phyloP scores from a whole-genome alignment of 92 coral and sea anemone genomes.

The Phenganax stokvisi region DNA sequence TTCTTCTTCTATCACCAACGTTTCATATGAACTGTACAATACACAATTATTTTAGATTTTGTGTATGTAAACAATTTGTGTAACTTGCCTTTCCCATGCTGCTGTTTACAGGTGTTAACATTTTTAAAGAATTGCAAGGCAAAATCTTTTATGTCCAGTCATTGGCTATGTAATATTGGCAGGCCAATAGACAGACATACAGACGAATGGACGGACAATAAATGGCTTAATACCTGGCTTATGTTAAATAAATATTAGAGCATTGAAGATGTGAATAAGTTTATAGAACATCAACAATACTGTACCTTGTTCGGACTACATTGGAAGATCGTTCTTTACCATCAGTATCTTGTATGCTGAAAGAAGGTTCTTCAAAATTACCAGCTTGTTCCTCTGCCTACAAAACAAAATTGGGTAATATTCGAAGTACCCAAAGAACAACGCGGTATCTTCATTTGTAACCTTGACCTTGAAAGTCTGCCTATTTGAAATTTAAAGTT shows the following conservation, averaged over 20 bases:
- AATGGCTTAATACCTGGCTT: neutral
- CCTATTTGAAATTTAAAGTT: no score
- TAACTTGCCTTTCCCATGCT: no score
- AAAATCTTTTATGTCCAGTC: no score
- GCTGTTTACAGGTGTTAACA: no score
- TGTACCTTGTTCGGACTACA: neutral
- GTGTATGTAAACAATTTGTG: neutral
- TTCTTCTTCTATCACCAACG: conserved; percentile 21
- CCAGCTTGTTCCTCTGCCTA: neutral
- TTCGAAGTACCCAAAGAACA: no score
- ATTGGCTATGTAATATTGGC: neutral
- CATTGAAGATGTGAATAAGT: neutral
- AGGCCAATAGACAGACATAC: neutral
- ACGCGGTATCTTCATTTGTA: no score
- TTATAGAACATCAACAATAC: neutral
- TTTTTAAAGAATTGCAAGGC: no score
- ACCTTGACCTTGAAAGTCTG: no score
- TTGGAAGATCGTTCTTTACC: conserved; percentile 2
- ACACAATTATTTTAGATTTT: neutral
- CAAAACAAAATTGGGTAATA: neutral
- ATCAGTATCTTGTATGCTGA: neutral
- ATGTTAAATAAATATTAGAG: neutral
- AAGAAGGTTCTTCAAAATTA: neutral
- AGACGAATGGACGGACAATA: neutral
- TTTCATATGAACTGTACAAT: conserved; percentile 3